Conservation (phyloP, 2,797 vertebrate species). For the Schizopygopsis malacanthus region DNA sequence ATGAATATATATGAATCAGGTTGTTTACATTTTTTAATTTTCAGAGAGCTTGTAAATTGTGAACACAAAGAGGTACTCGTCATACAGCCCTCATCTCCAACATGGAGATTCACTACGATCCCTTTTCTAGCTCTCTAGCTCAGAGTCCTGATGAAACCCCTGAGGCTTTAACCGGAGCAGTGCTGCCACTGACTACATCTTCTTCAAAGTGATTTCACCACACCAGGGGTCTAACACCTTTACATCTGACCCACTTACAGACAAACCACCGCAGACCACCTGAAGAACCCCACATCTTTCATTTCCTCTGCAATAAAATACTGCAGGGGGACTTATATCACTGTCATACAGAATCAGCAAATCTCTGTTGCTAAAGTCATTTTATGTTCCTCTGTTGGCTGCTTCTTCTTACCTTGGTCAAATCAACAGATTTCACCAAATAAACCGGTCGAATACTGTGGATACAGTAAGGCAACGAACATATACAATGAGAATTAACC, state of each 20-base stretch:
- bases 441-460: background rate
- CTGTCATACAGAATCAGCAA: background rate
- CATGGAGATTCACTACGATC: background rate
- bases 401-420: background rate
- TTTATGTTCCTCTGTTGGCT: background rate
- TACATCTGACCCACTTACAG: conserved; percentile 53
- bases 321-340: background rate
- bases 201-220: background rate
- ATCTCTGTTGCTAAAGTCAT: background rate
- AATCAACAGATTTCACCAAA: background rate
- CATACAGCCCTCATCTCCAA: background rate
- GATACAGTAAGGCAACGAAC: background rate
- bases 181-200: background rate
- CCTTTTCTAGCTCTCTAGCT: background rate
- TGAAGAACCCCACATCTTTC: background rate
- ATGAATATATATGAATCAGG: background rate
- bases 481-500: background rate
- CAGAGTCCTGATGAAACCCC: background rate
- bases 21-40: background rate
- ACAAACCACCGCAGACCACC: conserved; percentile 15
- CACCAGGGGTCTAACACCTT: conserved; percentile 43
- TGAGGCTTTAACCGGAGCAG: background rate
- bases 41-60: background rate
- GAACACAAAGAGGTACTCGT: background rate
- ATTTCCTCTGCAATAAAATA: background rate